Evolutionary conservation across 1,140 invertebrate species (phyloP), one percentile per base, ranked within the genome.

Genomic region (Mesaphorura yosii): DNA sequence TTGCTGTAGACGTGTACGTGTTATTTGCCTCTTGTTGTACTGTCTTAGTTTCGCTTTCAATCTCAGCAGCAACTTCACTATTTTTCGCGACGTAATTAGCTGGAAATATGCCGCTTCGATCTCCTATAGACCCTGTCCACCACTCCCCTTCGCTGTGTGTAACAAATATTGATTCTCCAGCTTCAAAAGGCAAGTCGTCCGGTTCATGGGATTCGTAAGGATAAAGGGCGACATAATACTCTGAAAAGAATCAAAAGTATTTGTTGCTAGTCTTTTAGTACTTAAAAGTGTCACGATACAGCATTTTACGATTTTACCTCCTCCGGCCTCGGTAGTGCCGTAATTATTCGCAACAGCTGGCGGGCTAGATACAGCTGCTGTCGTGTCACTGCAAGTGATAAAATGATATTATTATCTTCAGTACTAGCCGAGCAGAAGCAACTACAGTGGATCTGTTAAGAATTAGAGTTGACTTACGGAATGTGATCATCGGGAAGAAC

Each of bases 81-180:
- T 70, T 73, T 61, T 76, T 77, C 63, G 83, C 78, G 19, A 92
- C 88, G 70, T 91, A 92, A 75, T 92, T 93, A 1, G 84, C 88
- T 1, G 95, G 95, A 71, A 98, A 98, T 57, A 98, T 92, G 20
- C 95, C 95, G 14, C 75, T 78, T 57, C 81, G 80, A 34, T 81
- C 81, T 37, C 80, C 87, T 61, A 94, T 82, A 45, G 77, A 78
- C 31, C 95, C 95, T 10, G 91, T 95, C 94, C 94, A 98, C 94
- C 94, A 98, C 66, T 98, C 92, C 5, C 90, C 92, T 58, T 95
- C 89, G 59, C 86, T 83, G 59, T 91, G 83, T 3, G 78, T 77
- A 1, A 95, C 89, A 55, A 81, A 73, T 48, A 98, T 85, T 51
- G 86, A 75, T 69, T 98, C 93, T 1, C 91, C 91, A 50, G 83